Evolutionary conservation across 1,140 invertebrate genomes (phyloP), one percentile per base, ranked within the genome.

Genomic region (Aphidius ervi): DNA sequence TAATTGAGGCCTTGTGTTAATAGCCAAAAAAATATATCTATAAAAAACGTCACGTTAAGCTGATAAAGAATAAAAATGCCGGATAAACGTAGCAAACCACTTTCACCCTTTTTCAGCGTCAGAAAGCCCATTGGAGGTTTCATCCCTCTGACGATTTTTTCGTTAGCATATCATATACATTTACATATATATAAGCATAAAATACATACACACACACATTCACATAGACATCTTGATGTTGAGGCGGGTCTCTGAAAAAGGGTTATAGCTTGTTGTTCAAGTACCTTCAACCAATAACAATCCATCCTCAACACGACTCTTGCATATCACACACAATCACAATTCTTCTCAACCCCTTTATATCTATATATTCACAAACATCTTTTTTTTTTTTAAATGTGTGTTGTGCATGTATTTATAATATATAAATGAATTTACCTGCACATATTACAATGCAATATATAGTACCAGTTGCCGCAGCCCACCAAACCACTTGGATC

Each of bases 131-230:
- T 53, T 46, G 52, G 65, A 64, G 63, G 62, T 67, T 66, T 65
- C 67, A 69, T 64, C 65, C 64, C 64, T 61, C 46, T 47, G 48
- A 46, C 58, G 61, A 67, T 70, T 63, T 53, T 65, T 69, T 72
- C 67, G 71, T 74, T 74, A 74, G 67, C 71, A 73, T 73, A 71
- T 72, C 67, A 67, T 69, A 69, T 62, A 31, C 23, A 31, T 31
- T 31, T 31, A 31, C 23, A 31, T 31, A 31, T 31, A 31, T 31
- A 31, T 31, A 31, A 31, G 67, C 52, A 62, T 54, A 48, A 58
- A 16, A 58, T 37, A 9, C 5, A 49, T 2, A n/a, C 2, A 7
- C 7, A 49, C 47, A 49, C n/a, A 49, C 47, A 49, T n/a, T 2
- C 4, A 49, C 7, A 49, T n/a, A 49, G 1, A 31, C 1, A 31